Conservation (phyloP, 2,888 invertebrate genomes). For the Hyposoter dolosus region DNA sequence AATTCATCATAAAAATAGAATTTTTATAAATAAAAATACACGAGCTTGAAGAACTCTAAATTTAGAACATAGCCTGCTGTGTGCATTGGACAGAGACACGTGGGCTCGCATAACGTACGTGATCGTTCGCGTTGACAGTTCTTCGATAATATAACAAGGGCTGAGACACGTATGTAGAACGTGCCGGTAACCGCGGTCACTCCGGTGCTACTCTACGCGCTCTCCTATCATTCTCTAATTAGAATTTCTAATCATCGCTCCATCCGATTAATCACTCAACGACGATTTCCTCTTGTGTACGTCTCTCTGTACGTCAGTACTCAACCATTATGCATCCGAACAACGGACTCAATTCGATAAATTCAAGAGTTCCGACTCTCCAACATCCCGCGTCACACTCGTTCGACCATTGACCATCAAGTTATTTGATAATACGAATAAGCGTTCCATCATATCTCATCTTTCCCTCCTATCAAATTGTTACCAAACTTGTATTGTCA, state of each 20-base stretch:
- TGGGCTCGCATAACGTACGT: conserved; percentile 27
- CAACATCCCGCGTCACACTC: conserved; percentile 1
- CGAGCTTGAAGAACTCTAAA: not conserved
- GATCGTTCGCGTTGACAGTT: conserved; percentile 56
- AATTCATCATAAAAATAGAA: not conserved
- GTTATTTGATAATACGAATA: conserved; percentile 22
- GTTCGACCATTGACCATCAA: conserved; percentile 3
- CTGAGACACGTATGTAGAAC: conserved; percentile 15
- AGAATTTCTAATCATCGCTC: conserved; percentile 65
- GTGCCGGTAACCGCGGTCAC: conserved; percentile 34
- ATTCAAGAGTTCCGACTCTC: conserved; percentile 32
- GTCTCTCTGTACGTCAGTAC: conserved; percentile 29
- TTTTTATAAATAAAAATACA: conserved; percentile 4
- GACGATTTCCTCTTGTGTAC: conserved; percentile 57
- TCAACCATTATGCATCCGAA: conserved; percentile 46
- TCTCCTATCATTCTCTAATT: conserved; percentile 54
- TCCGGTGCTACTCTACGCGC: conserved; percentile 5
- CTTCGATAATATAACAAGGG: conserved; percentile 64
- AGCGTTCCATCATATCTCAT: not conserved
- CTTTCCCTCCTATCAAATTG: not conserved
- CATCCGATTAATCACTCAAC: conserved; percentile 63
- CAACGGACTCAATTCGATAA: conserved; percentile 31
- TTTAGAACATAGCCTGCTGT: not conserved
- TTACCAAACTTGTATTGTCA: not conserved
- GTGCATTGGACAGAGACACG: not conserved